Evolutionary conservation across 2,888 invertebrate species (phyloP), one percentile per base, ranked within the genome.

Genomic region (Eupithecia centaureata): DNA sequence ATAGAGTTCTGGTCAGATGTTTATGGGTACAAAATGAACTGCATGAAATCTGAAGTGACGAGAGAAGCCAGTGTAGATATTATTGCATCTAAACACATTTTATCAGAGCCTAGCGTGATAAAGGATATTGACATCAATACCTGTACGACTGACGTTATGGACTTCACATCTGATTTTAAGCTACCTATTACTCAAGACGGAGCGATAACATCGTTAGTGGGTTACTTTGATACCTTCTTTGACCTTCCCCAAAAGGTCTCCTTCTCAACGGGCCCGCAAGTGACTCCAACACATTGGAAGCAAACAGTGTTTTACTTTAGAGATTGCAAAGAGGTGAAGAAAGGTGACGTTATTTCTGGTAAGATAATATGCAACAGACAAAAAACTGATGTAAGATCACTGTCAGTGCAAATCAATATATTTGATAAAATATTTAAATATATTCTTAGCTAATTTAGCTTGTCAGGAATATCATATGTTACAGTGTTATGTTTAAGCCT

Each of bases 21-120:
- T 0, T 98, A 98, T 80, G 98, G 98, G 0, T 98, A 97, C 80
- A 96, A 97, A 89, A 99, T 99, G 99, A 96, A 95, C 70, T 97
- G 97, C 77, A 96, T 99, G 96, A 97, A 97, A 82, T 94, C 95
- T 0, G 96, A 97, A 83, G 97, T 97, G 0, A 91, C 98, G 0
- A 94, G 95, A 78, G 98, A 98, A 76, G 94, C 95, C 0, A 92
- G 94, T 63, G 85, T 95, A 38, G 94, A 91, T 67, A 78, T 95
- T 60, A 94, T 95, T 2, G 82, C 86, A 57, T 81, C 92, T 0
- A 94, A 95, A 38, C 90, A 94, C 76, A 91, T 97, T 63, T 88
- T 97, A 33, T 96, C 97, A 0, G 94, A 95, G 57, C 87, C 96
- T 0, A 94, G 93, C 81, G 81, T 95, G 62, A 90, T 97, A 22